Evolutionary conservation across 2,113 vertebrate genomes (phyloP), one percentile per base, ranked within the genome.

Genomic region (Empidonax traillii): DNA sequence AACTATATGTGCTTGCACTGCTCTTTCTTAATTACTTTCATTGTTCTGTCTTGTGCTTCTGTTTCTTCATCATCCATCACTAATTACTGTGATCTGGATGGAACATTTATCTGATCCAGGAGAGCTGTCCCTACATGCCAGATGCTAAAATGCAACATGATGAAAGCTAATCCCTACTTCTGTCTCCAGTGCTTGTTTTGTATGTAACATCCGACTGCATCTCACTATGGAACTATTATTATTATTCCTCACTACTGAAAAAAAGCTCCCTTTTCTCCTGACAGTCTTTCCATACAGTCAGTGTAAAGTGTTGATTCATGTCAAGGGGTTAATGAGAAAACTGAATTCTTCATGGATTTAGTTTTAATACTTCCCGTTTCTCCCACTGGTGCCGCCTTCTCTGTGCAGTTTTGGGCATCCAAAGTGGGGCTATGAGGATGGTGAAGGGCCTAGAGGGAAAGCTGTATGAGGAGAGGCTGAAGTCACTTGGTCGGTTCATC

Each of bases 401-500:
- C 24, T 27, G 12, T 76, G n/a, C 12, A 9, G 47, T 43, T 76
- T 43, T 55, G 35, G 43, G 49, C 30, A 35, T 47, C 47, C 55
- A 55, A 16, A 76, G 25, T 43, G 68, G 17, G 14, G 25, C 55
- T 31, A 35, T 2, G 2, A 56, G 23, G 8, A 35, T 46, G 46
- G 28, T 21, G 53, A 46, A 59, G n/a, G 24, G 21, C 53, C 30
- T 67, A 10, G 20, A 83, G 71, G 39, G n/a, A 30, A 62, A 49
- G 17, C 30, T 0, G 0, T 10, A 2, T 43, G n/a, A 76, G 30
- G 31, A 35, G 47, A n/a, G n/a, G 30, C 41, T 69, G 71, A 35
- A 55, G 25, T 24, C 74, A 24, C 41, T 69, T 83, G 30, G 16
- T 41, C 13, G 83, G 30, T 69, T 47, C 62, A 76, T 21, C n/a